These are phyloP conservation scores for Rhea americana DNA, from an alignment of 2,113 vertebrate genomes.

Conservation along the genomic window DNA sequence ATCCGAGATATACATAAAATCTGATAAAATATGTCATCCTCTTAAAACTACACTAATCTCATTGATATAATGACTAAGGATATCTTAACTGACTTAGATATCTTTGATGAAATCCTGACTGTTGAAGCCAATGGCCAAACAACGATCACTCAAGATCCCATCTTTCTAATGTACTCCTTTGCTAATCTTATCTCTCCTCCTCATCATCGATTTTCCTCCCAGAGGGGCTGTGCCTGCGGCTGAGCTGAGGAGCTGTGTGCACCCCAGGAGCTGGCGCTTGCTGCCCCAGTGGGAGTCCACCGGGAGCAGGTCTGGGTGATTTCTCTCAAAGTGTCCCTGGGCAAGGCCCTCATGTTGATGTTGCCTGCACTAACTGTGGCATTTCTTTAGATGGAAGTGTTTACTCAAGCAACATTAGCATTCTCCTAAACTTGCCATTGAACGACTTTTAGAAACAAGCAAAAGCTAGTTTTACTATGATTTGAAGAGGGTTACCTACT, in stretches of 20 bases:
- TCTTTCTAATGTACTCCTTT: neutral
- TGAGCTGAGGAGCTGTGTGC: too few relatives aligned
- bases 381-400: neutral
- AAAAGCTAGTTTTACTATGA: neutral
- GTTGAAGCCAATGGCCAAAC: neutral
- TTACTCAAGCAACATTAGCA: neutral
- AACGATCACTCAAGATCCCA: neutral
- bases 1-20: neutral
- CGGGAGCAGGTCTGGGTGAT: too few relatives aligned
- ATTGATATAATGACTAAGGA: neutral
- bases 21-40: neutral
- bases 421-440: neutral
- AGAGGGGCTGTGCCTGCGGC: too few relatives aligned
- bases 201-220: neutral
- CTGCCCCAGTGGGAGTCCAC: neutral
- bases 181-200: neutral
- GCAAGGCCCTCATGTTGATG: accelerated
- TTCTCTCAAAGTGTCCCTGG: neutral
- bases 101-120: neutral
- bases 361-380: neutral
- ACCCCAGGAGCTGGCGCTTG: neutral
- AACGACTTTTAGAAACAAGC: neutral
- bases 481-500: neutral
- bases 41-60: neutral
- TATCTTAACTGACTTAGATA: neutral